phyloP scores from a whole-genome alignment of 2,888 invertebrate species.

The Heliconius cydno region DNA sequence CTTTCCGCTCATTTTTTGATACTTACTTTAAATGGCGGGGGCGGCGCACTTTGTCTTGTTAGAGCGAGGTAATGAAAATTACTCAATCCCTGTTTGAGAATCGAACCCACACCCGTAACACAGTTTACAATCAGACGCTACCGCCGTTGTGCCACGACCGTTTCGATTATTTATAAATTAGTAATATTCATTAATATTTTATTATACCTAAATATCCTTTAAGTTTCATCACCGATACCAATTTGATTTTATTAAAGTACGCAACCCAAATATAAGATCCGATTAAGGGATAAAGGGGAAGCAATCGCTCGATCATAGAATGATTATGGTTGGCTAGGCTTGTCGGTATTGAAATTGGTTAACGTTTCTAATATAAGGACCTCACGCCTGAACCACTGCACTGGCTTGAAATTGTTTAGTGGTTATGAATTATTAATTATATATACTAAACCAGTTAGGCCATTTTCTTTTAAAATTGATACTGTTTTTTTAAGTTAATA shows the following conservation, averaged over 20 bases:
- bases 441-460: not conserved
- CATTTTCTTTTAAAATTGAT: too few relatives aligned
- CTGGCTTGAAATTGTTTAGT: slow-evolving; percentile 2
- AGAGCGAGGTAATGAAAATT: not conserved
- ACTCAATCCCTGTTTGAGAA: not conserved
- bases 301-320: slow-evolving; percentile 28
- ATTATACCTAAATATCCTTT: not conserved
- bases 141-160: not conserved
- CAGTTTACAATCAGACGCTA: not conserved
- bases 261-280: slow-evolving; percentile 18
- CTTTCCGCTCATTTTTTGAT: not conserved
- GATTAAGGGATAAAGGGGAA: slow-evolving; percentile 27
- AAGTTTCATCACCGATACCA: slow-evolving; percentile 6
- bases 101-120: not conserved
- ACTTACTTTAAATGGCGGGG: not conserved
- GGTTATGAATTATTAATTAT: slow-evolving; percentile 6
- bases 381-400: not conserved
- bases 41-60: not conserved
- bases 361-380: slow-evolving; percentile 25
- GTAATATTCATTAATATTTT: not conserved
- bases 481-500: not conserved
- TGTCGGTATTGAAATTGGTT: slow-evolving; percentile 20
- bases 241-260: slow-evolving; percentile 18
- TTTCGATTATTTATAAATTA: not conserved
- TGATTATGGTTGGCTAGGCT: slow-evolving; percentile 22